Base-by-base conservation (phyloP, 2,888 invertebrate genomes). In the Drosophila koepferae region DNA sequence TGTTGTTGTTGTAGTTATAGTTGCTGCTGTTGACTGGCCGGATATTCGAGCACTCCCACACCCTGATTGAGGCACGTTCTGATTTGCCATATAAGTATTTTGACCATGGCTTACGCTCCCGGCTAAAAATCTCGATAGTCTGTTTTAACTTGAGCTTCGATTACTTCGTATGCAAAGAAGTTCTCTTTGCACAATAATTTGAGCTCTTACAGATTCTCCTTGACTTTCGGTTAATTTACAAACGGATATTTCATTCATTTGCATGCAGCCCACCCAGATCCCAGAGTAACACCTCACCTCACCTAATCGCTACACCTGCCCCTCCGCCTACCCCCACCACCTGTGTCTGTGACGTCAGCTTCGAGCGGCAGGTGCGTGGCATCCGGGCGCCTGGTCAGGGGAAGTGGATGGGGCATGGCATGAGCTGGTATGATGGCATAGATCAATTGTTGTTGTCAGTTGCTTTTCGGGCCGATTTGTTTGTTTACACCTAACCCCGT, bases 401-500 rank as follows among this genome's bases (percentile, higher is more conserved):
- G 36, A n/a, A 34, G 48, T 63, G 34, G 14, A 38, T 8, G 48
- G 49, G 59, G 66, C 53, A 63, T 38, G 59, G 63, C 51, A 48
- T 51, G 49, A n/a, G 34, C n/a, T 14, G n/a, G 41, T 46, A 53
- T 66, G 56, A 60, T 75, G 69, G 84, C 86, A 81, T 75, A 81
- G 82, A 87, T 86, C 89, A 87, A 79, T 85, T 82, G 80, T 78
- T 87, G 67, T 75, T 82, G 80, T 85, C 88, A 79, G 86, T 77
- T 58, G 8, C 38, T 62, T 53, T 46, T 36, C 51, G 18, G 18
- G 14, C 43, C 65, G 71, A 75, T 77, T 86, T 89, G 89, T 85
- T 87, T 89, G 77, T 89, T 89, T 87, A 86, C 85, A 65, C 69
- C 71, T 63, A 62, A 55, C 49, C 7, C 62, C 64, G 64, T 71